Evolutionary conservation across 2,888 invertebrate genomes (phyloP).

Genomic region (Ornithoptera priamus): DNA sequence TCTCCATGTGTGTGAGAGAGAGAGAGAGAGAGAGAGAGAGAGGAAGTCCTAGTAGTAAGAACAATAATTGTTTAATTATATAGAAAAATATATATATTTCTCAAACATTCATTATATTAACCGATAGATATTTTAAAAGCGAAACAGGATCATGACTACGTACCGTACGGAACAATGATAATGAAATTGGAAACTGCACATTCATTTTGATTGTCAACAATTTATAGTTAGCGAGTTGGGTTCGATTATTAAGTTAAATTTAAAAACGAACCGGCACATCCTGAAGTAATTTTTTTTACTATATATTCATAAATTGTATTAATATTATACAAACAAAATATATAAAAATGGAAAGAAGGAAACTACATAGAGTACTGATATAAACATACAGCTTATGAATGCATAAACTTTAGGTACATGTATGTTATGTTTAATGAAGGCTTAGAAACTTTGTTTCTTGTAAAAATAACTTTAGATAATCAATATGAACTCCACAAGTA

Average conservation of each 20-base stretch:
- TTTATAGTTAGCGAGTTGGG: background rate
- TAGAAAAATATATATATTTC: background rate
- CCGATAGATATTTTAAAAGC: background rate
- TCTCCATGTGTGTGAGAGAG: too few relatives aligned
- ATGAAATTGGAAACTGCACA: background rate
- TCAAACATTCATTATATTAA: background rate
- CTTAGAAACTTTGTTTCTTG: too few relatives aligned
- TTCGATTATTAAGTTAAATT: background rate
- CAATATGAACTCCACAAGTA: too few relatives aligned
- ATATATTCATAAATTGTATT: background rate
- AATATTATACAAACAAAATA: too few relatives aligned
- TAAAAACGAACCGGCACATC: background rate
- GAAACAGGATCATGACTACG: background rate
- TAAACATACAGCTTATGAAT: too few relatives aligned
- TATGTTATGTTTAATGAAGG: too few relatives aligned
- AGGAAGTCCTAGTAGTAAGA: too few relatives aligned
- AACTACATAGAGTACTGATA: too few relatives aligned
- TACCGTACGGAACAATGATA: background rate
- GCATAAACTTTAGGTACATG: too few relatives aligned
- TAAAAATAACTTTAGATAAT: too few relatives aligned
- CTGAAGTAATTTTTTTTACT: background rate
- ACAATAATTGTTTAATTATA: background rate
- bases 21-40: too few relatives aligned
- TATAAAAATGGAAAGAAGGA: too few relatives aligned
- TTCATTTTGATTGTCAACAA: slow-evolving; percentile 1